Evolutionary conservation across 1,140 invertebrate species (phyloP), one percentile per base, ranked within the genome.

Genomic region (Rhizoglyphus robini): DNA sequence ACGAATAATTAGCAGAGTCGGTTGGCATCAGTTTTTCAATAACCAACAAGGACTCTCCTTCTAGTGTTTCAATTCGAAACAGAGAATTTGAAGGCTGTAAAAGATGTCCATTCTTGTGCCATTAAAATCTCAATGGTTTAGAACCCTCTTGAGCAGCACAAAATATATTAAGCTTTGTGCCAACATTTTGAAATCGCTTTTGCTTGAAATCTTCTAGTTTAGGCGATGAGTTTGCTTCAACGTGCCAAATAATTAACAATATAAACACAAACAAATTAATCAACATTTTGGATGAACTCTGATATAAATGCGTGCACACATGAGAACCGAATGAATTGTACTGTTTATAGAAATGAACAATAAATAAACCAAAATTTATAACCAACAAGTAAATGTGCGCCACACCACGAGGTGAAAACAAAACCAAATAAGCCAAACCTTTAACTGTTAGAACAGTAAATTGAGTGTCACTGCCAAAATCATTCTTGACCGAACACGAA

Each of bases 401-500:
- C 18, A 15, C 41, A 46, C 18, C 18, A n/a, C 18, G 2, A 3
- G 23, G 2, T 11, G 18, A 41, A 11, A 41, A 11, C 18, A 18
- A 41, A 54, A 27, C 5, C 8, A 8, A 8, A 54, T 32, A 8
- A 29, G 61, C 61, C 61, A 47, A 63, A 70, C 69, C 59, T 30
- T 29, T 38, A 20, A 69, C 69, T 1, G 25, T 51, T 4, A 69
- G 20, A 4, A 27, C 30, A 3, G 67, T 30, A n/a, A 34, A 20
- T 65, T 69, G 64, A 47, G n/a, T 66, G 1, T 68, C 23, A 20
- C 82, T 79, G n/a, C 88, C 89, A 5, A 90, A 86, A 49, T 89
- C 90, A 75, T 94, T 94, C 66, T 84, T 88, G 18, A 86, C 88
- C 70, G 90, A 87, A 74, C 90, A 95, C 1, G 87, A 88, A 73